Evolutionary conservation across 1,140 invertebrate genomes (phyloP).

Genomic region (Sesamia nonagrioides): DNA sequence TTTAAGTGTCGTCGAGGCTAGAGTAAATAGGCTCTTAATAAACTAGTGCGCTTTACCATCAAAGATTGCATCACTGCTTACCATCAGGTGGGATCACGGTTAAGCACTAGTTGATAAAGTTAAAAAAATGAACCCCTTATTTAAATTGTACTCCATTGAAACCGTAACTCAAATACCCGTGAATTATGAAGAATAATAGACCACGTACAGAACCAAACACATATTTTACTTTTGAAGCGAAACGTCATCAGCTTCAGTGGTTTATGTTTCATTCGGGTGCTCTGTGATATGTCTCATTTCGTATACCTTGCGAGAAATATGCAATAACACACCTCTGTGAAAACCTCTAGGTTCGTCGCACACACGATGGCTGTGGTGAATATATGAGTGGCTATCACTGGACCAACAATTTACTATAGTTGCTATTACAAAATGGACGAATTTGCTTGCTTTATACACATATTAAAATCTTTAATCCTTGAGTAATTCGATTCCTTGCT

Average conservation of each 20-base stretch:
- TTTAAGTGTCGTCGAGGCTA: no score
- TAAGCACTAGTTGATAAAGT: no score
- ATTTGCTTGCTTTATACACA: not conserved
- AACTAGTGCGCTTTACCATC: no score
- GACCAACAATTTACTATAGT: not conserved
- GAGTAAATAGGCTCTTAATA: no score
- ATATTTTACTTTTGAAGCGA: not conserved
- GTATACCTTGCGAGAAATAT: slow-evolving; percentile 20
- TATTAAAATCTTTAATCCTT: no score
- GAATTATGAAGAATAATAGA: no score
- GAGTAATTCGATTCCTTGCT: no score
- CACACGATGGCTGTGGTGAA: not conserved
- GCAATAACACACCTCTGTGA: not conserved
- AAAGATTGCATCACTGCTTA: no score
- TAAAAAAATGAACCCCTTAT: no score
- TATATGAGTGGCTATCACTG: not conserved
- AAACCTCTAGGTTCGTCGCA: not conserved
- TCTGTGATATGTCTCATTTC: not conserved
- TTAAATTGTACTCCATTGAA: no score
- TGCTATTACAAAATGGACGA: not conserved
- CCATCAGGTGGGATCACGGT: no score
- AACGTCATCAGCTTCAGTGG: not conserved
- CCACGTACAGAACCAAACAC: not conserved
- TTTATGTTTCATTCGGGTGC: not conserved
- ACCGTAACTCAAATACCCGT: no score